Evolutionary conservation across 1,140 invertebrate species (phyloP).

Genomic region (Phymastichus coffea): DNA sequence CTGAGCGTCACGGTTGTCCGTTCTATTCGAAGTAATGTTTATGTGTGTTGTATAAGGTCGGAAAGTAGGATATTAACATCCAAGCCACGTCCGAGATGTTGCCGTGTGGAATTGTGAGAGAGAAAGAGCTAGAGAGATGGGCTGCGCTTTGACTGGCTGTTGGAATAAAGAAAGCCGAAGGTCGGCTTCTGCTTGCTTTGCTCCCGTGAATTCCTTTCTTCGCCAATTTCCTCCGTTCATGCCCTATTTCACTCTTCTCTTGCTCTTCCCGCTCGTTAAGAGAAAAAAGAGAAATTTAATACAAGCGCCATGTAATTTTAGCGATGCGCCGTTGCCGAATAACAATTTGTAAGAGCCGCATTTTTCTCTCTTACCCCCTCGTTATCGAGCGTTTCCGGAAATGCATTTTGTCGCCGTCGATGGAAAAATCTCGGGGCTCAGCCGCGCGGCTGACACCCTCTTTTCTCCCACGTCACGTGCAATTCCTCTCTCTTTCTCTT

Average conservation of each 20-base stretch:
- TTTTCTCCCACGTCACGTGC: too few species aligned
- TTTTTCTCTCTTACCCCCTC: too few species aligned
- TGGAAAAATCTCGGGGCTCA: too few species aligned
- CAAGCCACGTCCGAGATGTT: conserved; percentile 33
- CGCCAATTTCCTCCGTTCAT: conserved; percentile 21
- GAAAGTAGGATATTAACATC: conserved; percentile 27
- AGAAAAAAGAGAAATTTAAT: background rate
- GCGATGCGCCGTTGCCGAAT: conserved; percentile 1
- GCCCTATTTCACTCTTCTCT: conserved; percentile 19
- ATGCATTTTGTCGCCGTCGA: too few species aligned
- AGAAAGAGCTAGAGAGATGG: conserved; percentile 33
- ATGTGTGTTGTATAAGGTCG: too few species aligned
- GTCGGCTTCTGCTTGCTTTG: too few species aligned
- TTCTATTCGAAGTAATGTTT: too few species aligned
- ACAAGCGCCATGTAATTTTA: conserved; percentile 13
- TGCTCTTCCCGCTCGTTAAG: background rate
- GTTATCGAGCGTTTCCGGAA: too few species aligned
- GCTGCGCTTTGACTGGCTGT: conserved; percentile 15
- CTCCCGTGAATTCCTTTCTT: conserved; percentile 20
- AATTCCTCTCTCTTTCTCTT: too few species aligned
- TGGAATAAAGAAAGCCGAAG: conserved; percentile 24
- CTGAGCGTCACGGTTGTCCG: too few species aligned
- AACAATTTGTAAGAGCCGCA: background rate
- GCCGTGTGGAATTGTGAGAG: conserved; percentile 39
- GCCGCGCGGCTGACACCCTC: too few species aligned